Percentiles rank a stretch among this genome's conserved stretches.
Conservation (phyloP, 2,797 vertebrate genomes). For the Pseudochirops cupreus region DNA sequence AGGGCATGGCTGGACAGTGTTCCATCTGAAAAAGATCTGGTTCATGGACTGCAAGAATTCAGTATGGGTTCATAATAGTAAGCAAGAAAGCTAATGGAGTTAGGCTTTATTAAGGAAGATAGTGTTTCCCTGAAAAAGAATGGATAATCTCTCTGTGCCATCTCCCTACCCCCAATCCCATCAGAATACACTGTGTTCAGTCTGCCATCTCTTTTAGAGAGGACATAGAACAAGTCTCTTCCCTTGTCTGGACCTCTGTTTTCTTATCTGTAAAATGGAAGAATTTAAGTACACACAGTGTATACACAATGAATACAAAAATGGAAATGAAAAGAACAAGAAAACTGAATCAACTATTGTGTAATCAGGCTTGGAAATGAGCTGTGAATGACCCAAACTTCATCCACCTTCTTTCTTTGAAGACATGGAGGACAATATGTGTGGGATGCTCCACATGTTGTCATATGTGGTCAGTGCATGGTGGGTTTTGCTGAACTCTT, state of each 20-base stretch:
- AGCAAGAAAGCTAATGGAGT: background rate
- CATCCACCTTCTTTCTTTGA: background rate
- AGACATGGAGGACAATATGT: background rate
- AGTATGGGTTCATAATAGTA: background rate
- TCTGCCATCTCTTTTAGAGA: background rate
- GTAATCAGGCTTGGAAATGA: background rate
- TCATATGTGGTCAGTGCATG: background rate
- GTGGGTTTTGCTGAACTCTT: background rate
- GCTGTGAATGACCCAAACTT: background rate
- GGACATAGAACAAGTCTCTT: background rate
- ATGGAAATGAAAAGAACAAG: background rate
- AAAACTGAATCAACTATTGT: background rate
- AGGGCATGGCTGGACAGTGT: background rate
- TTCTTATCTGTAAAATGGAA: background rate
- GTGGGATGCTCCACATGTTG: background rate
- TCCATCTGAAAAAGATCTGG: background rate
- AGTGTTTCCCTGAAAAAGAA: background rate
- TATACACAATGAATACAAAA: background rate
- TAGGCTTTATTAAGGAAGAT: background rate
- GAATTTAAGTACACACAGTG: background rate
- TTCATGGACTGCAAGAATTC: background rate
- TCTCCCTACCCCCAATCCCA: background rate
- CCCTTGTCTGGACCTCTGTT: background rate
- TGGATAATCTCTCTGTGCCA: background rate
- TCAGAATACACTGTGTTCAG: background rate